Evolutionary conservation across 2,888 invertebrate species (phyloP).

Genomic region (Lymantria monacha): DNA sequence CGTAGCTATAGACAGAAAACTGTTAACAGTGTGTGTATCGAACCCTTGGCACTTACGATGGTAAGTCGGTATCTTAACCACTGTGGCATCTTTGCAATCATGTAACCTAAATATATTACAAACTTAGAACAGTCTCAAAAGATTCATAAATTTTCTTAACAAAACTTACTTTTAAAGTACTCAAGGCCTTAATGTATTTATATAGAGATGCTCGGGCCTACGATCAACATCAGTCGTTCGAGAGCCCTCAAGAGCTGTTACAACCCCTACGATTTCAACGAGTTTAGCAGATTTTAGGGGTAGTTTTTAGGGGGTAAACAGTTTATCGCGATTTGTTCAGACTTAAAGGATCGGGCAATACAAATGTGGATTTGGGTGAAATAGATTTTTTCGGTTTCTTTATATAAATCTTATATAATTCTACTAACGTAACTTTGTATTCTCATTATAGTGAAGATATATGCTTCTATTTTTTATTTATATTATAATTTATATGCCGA

Average conservation of each 20-base stretch:
- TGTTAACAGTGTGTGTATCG: too few relatives aligned
- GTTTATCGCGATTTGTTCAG: slow-evolving; percentile 41
- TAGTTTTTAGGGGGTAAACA: slow-evolving; percentile 38
- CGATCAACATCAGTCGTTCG: slow-evolving; percentile 47
- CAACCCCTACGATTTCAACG: slow-evolving; percentile 34
- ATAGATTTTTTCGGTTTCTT: slow-evolving; percentile 10
- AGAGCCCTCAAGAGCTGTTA: slow-evolving; percentile 51
- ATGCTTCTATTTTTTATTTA: too few relatives aligned
- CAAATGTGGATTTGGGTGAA: slow-evolving; percentile 18
- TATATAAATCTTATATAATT: not conserved
- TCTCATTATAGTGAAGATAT: too few relatives aligned
- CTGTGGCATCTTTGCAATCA: too few relatives aligned
- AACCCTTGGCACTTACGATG: too few relatives aligned
- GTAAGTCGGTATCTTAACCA: too few relatives aligned
- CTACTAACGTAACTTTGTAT: too few relatives aligned
- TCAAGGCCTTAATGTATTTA: slow-evolving; percentile 41
- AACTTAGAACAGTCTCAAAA: not conserved
- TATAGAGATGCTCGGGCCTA: slow-evolving; percentile 43
- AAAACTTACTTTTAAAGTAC: slow-evolving; percentile 8
- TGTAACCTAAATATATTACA: not conserved
- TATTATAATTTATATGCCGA: too few relatives aligned
- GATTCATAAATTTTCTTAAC: not conserved
- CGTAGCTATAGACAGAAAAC: too few relatives aligned
- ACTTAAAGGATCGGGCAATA: slow-evolving; percentile 26
- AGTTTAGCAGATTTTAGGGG: slow-evolving; percentile 46